Evolutionary conservation across 2,888 invertebrate species (phyloP).

Genomic region (Drosophila diplacantha): DNA sequence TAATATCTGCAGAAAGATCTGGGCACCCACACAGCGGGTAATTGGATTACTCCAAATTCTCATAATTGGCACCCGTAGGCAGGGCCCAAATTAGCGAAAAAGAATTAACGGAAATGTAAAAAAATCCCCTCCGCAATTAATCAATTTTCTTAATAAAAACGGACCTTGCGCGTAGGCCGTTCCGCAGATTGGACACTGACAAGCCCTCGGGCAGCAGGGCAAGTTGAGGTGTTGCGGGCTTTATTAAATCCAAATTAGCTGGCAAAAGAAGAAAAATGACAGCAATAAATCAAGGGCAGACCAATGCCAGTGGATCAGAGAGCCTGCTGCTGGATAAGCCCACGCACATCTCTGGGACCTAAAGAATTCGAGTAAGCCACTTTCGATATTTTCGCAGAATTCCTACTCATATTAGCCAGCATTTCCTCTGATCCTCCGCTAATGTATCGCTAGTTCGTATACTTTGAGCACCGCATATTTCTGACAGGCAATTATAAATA

Average conservation of each 20-base stretch:
- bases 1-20: conserved; percentile 19
- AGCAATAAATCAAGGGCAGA: conserved; percentile 55
- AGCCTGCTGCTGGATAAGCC: conserved; percentile 55
- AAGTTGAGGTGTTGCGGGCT: conserved; percentile 34
- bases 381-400: conserved; percentile 9
- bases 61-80: conserved; percentile 37
- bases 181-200: conserved; percentile 44
- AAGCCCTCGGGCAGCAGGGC: conserved; percentile 38
- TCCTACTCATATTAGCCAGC: conserved; percentile 11
- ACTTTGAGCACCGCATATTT: conserved; percentile 43
- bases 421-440: conserved; percentile 28
- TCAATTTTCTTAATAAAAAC: conserved; percentile 60
- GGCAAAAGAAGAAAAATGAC: conserved; percentile 46
- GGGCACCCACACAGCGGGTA: conserved; percentile 29
- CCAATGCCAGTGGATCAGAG: conserved; percentile 41
- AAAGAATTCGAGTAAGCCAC: conserved; percentile 17
- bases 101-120: conserved; percentile 51
- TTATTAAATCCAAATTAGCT: conserved; percentile 58
- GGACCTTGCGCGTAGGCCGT: conserved; percentile 54
- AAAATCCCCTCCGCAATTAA: conserved; percentile 50
- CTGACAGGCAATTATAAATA: conserved; percentile 63
- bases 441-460: conserved; percentile 28
- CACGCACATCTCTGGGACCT: conserved; percentile 17
- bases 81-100: conserved; percentile 55
- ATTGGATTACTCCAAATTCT: conserved; percentile 51